Percentiles rank a stretch among this genome's conserved stretches.
phyloP scores from a whole-genome alignment of 2,888 invertebrate genomes.

The Nezara viridula region DNA sequence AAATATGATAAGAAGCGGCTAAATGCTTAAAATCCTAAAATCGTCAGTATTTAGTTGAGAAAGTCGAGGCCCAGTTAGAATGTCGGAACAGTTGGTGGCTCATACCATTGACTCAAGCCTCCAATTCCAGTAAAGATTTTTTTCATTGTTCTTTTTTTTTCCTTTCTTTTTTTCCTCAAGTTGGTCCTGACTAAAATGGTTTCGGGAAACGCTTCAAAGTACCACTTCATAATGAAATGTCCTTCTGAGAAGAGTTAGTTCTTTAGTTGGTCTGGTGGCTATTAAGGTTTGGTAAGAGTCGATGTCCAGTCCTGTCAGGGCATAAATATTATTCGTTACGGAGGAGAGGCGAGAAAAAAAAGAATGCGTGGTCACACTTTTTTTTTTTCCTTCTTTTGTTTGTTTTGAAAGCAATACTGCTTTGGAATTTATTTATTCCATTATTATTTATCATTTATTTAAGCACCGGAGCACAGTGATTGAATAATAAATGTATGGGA shows the following conservation, averaged over 20 bases:
- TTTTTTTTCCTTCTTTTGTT: no score
- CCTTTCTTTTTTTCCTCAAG: not conserved
- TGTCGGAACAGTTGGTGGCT: not conserved
- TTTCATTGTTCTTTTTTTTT: not conserved
- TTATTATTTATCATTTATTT: no score
- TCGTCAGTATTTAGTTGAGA: not conserved
- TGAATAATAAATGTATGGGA: no score
- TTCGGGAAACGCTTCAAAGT: conserved; percentile 1
- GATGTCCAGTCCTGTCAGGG: not conserved
- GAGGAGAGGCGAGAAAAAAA: not conserved
- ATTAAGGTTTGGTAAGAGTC: not conserved
- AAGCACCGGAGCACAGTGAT: no score
- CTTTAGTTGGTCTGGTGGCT: not conserved
- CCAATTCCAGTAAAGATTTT: conserved; percentile 2
- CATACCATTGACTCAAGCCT: not conserved
- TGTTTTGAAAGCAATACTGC: no score
- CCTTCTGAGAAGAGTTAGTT: conserved; percentile 27
- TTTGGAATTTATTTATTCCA: no score
- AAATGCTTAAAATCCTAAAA: no score
- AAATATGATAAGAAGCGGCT: no score
- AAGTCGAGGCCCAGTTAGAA: not conserved
- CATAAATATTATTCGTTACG: not conserved
- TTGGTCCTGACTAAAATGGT: conserved; percentile 10
- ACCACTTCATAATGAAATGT: conserved; percentile 19
- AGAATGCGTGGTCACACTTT: no score